Evolutionary conservation across 2,888 invertebrate genomes (phyloP).

Genomic region (Drosophila mulleri): DNA sequence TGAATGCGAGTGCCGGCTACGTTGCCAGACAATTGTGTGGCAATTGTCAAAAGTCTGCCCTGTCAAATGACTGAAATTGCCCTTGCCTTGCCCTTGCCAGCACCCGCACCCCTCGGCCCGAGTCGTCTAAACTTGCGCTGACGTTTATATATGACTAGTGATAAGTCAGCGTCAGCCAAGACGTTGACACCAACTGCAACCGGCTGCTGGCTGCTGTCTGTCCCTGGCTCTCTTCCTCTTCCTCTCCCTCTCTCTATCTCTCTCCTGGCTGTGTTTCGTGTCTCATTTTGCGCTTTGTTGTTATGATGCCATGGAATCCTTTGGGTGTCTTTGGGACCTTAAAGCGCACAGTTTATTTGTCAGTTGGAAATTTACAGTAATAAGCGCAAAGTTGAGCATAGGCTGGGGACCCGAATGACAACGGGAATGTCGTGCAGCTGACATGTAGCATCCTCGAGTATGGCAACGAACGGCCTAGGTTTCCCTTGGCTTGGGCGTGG

Average conservation of each 20-base stretch:
- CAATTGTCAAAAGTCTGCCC: constrained; percentile 81
- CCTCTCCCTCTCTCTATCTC: too few relatives aligned
- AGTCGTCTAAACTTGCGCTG: constrained; percentile 36
- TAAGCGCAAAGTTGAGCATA: constrained; percentile 69
- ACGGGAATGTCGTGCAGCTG: constrained; percentile 30
- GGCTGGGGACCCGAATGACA: constrained; percentile 65
- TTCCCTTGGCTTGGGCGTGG: not conserved
- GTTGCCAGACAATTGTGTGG: constrained; percentile 79
- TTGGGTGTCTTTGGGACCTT: constrained; percentile 68
- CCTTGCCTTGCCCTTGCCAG: constrained; percentile 1
- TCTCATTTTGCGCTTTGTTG: constrained; percentile 62
- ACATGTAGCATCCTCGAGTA: constrained; percentile 37
- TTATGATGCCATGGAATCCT: constrained; percentile 66
- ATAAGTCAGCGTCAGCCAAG: constrained; percentile 72
- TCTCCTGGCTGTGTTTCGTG: constrained; percentile 24
- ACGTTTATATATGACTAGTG: constrained; percentile 78
- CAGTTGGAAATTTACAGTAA: constrained; percentile 71
- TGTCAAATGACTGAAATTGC: constrained; percentile 39
- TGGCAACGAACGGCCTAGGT: not conserved
- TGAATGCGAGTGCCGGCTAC: constrained; percentile 14
- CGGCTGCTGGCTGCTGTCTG: constrained; percentile 14
- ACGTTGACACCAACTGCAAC: constrained; percentile 64
- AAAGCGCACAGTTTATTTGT: constrained; percentile 78
- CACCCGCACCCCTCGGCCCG: not conserved
- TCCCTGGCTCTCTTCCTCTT: not conserved